Conservation (phyloP, 2,113 vertebrate species). For the Ranitomeya imitator region DNA sequence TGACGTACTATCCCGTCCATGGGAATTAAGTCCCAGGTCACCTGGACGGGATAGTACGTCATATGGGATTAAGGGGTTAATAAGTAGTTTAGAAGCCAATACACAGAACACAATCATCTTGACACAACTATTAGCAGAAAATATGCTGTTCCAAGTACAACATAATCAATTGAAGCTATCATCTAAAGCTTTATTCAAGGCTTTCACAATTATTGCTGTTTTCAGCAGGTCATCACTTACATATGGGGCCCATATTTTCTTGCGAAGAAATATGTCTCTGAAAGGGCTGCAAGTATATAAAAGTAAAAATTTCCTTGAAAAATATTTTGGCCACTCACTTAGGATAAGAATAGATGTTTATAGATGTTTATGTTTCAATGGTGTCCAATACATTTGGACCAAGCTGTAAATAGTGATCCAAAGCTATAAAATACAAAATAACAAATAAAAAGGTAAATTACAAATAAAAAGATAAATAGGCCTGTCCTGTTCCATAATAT, state of each 20-base stretch:
- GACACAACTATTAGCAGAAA: constrained; percentile 13
- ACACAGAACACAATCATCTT: background rate
- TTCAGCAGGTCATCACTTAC: constrained; percentile 19
- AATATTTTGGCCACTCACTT: constrained; percentile 1
- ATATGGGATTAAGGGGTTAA: too few relatives aligned
- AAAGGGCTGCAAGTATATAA: background rate
- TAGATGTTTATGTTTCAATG: background rate
- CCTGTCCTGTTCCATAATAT: background rate
- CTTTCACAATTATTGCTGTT: background rate
- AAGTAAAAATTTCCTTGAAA: constrained; percentile 7
- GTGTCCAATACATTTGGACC: background rate
- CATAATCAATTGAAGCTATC: constrained; percentile 35
- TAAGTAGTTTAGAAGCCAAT: background rate
- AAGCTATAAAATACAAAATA: constrained; percentile 2
- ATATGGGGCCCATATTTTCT: constrained; percentile 18
- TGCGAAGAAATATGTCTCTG: background rate
- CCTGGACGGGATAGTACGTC: too few relatives aligned
- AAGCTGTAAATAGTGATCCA: background rate
- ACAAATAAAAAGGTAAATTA: background rate
- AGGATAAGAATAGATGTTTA: background rate
- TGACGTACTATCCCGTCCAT: too few relatives aligned
- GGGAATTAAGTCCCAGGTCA: too few relatives aligned
- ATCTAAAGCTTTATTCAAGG: background rate
- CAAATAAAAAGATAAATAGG: background rate
- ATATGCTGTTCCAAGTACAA: constrained; percentile 23